Evolutionary conservation across 2,797 vertebrate species (phyloP), one percentile per base, ranked within the genome.

Genomic region (Mallotus villosus): DNA sequence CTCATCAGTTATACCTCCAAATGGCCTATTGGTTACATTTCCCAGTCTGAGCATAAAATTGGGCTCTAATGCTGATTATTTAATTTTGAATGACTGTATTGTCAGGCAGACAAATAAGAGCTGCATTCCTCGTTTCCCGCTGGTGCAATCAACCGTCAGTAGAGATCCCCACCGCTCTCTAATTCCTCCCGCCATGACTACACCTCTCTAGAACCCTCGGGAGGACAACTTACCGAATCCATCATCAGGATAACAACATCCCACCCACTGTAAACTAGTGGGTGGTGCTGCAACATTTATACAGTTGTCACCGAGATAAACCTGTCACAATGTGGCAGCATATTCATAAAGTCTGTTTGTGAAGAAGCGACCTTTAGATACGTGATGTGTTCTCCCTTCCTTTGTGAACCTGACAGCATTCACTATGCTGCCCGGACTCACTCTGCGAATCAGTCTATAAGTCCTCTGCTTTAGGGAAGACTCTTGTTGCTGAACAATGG

Each of bases 361-460:
- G 41, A 60, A 70, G 73, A 11, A 71, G 61, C 87, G 84, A 89
- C 87, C 87, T 90, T 74, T 89, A 88, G 71, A 75, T 77, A 82
- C 73, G 67, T 68, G 68, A 77, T 79, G 53, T 68, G 71, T 74
- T 87, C 70, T 70, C 29, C 17, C 29, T 16, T 24, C 8, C 21
- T 14, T 4, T 78, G 63, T 78, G 75, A 72, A 76, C 37, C 24
- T 67, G 64, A 61, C 75, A 73, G 79, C 86, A 80, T 61, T 83
- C 63, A 81, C 59, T 22, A 1, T n/a, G 27, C 64, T 78, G 58
- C 51, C 27, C 2, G 57, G 57, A 17, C 60, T 19, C 16, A n/a
- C 60, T 61, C 55, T 22, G 22, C 22, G 6, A 58, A 58, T 58
- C 55, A 58, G 11, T 14, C 27, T 70, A 73, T 70, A 73, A 58